Evolutionary conservation across 2,113 vertebrate genomes (phyloP).

Genomic region (Cebus imitator): DNA sequence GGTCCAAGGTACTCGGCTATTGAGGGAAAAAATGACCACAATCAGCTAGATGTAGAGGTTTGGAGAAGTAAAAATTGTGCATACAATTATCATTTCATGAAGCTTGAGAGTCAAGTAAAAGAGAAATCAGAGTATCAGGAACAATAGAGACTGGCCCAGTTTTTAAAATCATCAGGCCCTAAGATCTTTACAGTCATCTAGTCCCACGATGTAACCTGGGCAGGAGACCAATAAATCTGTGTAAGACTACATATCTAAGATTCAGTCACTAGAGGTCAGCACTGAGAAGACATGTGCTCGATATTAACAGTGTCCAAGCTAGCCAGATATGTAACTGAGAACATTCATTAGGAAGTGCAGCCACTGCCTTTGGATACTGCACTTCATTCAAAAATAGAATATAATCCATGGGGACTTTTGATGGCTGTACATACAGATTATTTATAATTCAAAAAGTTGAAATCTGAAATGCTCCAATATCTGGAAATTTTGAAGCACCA

Average conservation of each 20-base stretch:
- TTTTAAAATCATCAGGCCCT: not conserved
- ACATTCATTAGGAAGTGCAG: not conserved
- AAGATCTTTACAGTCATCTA: not conserved
- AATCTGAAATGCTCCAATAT: not conserved
- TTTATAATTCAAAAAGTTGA: not conserved
- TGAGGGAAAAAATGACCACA: not conserved
- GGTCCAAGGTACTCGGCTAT: not conserved
- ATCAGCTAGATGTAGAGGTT: not conserved
- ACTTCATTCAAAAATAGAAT: not conserved
- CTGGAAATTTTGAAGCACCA: not conserved
- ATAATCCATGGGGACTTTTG: not conserved
- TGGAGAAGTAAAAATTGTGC: not conserved
- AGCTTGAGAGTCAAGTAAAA: not conserved
- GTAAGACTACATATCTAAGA: not conserved
- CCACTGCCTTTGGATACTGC: not conserved
- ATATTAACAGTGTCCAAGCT: not conserved
- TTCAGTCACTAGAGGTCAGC: not conserved
- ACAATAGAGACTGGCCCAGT: not conserved
- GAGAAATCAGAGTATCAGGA: not conserved
- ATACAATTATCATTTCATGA: constrained; percentile 30
- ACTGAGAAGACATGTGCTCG: not conserved
- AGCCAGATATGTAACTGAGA: not conserved
- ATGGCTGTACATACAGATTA: not conserved
- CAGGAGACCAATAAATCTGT: not conserved
- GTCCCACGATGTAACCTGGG: not conserved